Evolutionary conservation across 2,888 invertebrate species (phyloP).

Genomic region (Stegana nigrithorax): DNA sequence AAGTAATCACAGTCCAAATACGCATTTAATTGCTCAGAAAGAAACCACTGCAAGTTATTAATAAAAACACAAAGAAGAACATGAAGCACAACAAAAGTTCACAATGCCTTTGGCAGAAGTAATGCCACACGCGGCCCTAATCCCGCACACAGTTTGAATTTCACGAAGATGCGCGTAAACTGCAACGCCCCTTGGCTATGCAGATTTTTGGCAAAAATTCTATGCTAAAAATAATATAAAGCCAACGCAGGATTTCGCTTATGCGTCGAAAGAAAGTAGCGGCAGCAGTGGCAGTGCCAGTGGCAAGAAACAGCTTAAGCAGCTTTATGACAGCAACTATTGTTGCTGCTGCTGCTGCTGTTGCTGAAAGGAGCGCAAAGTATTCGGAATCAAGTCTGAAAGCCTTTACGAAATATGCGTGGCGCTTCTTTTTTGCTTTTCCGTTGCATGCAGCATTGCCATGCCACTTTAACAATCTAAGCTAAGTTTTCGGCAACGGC

Average conservation of each 20-base stretch:
- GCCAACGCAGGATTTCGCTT: not conserved
- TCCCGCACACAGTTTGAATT: too few relatives aligned
- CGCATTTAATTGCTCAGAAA: too few relatives aligned
- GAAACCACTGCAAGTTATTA: too few relatives aligned
- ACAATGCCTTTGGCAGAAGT: conserved; percentile 9
- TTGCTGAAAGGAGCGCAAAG: not conserved
- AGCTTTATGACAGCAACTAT: conserved; percentile 10
- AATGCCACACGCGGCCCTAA: conserved; percentile 20
- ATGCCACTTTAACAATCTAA: too few relatives aligned
- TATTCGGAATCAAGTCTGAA: conserved; percentile 4
- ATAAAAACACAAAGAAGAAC: too few relatives aligned
- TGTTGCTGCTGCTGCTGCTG: too few relatives aligned
- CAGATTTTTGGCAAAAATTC: not conserved
- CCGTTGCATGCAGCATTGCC: not conserved
- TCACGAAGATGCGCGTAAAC: too few relatives aligned
- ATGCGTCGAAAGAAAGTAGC: not conserved
- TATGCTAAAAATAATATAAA: conserved; percentile 1
- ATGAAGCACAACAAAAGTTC: too few relatives aligned
- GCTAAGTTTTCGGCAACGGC: too few relatives aligned
- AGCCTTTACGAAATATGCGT: not conserved
- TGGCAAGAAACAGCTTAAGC: not conserved
- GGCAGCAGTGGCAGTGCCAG: not conserved
- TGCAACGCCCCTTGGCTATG: not conserved
- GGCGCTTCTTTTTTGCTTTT: too few relatives aligned
- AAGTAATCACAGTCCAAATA: too few relatives aligned